Percentiles rank a stretch among this genome's conserved stretches.
Evolutionary conservation across 1,140 invertebrate genomes (phyloP).

Genomic region (Brachionus asplanchnoidis): DNA sequence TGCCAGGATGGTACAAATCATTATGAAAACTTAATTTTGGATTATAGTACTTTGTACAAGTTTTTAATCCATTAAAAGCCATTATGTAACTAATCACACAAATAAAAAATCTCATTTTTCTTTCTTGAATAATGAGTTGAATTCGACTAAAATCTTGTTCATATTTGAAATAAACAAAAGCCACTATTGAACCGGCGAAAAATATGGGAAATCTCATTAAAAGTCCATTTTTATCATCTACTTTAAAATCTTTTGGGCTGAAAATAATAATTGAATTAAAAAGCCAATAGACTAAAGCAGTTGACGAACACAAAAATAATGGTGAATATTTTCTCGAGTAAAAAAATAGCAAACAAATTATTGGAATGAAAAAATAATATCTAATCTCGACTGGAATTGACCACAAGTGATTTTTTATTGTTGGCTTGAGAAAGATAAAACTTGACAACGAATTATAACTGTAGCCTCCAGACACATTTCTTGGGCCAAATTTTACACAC

Average conservation of each 20-base stretch:
- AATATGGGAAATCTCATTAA: slow-evolving; percentile 16
- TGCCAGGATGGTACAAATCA: background rate
- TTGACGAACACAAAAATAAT: background rate
- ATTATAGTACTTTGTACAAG: background rate
- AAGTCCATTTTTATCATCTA: background rate
- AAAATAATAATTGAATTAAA: background rate
- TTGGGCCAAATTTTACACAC: background rate
- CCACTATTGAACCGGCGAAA: background rate
- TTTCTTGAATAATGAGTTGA: background rate
- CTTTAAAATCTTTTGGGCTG: background rate
- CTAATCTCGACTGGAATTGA: background rate
- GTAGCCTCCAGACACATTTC: background rate
- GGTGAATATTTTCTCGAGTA: background rate
- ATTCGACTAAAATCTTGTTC: background rate
- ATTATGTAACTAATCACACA: background rate
- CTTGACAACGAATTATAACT: background rate
- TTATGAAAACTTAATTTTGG: background rate
- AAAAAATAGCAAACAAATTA: background rate
- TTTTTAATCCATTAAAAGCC: background rate
- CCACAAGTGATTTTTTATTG: background rate
- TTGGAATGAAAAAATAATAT: background rate
- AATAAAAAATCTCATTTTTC: background rate
- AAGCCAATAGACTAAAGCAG: background rate
- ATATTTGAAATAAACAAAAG: slow-evolving; percentile 7
- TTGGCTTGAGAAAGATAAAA: background rate